Base-by-base conservation (phyloP, 2,797 vertebrate genomes). In the Discoglossus pictus region DNA sequence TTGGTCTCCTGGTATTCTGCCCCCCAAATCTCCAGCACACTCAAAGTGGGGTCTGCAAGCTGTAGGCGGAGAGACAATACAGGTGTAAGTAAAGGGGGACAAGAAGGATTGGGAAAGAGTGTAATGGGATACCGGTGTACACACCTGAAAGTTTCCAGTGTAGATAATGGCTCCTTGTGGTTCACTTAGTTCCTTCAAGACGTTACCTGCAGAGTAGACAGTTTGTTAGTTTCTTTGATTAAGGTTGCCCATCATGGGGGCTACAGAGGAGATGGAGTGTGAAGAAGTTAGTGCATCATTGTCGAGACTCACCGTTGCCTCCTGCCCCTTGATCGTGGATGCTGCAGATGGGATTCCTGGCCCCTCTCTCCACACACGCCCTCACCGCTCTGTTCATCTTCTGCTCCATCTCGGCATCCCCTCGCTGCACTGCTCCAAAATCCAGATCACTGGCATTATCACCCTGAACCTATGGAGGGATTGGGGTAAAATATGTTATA, bases 1-100 rank as follows among this genome's bases (percentile, higher is more conserved):
- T 98, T 97, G 50, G 94, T 93, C 78, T 97, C 95, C 82, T 98
- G 95, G 79, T 98, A 98, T 78, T 98, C 95, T 0, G 94, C 94
- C 2, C 94, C 95, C 95, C 95, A 98, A 50, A 97, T 86, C 87
- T 98, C 95, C 78, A 97, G 73, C 75, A 94, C 88, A 8, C 93
- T 98, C 75, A 98, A 74, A 0, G 95, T 97, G 2, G 94, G 93
- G 77, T 98, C 95, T 2, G 91, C 94, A 15, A 89, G 89, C 94
- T 98, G 64, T 3, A 66, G 5, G 17, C 18, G 1, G 11, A 56
- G 25, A 23, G 27, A 6, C 21, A 35, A 12, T 2, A 43, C 7
- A 23, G 23, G 2, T 27, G 5, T 27, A 21, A 18, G 39, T 1
- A 50, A n/a, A 4, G 5, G 36, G 18, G 1, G 5, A 12, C 2